Evolutionary conservation across 2,797 vertebrate species (phyloP).

Genomic region (Lutjanus argentimaculatus): DNA sequence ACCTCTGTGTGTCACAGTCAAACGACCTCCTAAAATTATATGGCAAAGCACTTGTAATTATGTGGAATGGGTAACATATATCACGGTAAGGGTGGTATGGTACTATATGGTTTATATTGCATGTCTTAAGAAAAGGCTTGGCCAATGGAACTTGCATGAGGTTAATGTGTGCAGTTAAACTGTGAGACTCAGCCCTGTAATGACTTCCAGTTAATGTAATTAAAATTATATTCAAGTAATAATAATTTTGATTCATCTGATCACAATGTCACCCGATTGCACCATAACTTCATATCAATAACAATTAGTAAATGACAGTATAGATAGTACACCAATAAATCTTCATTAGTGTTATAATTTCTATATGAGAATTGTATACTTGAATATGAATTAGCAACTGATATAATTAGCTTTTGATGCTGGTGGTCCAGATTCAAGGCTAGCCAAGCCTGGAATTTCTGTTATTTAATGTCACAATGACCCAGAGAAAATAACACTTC

Average conservation of each 20-base stretch:
- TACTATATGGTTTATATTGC: constrained; percentile 42
- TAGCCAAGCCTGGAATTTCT: neutral
- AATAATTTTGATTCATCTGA: constrained; percentile 32
- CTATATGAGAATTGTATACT: neutral
- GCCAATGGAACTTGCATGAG: neutral
- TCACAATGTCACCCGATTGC: constrained; percentile 12
- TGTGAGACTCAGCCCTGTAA: constrained; percentile 6
- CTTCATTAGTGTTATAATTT: neutral
- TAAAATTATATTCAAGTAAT: constrained; percentile 22
- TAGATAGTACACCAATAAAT: constrained; percentile 1
- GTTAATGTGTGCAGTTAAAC: constrained; percentile 45
- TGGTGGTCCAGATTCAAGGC: neutral
- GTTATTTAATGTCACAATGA: neutral
- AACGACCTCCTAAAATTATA: constrained; percentile 38
- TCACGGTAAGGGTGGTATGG: constrained; percentile 1
- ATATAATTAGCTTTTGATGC: neutral
- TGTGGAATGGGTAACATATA: constrained; percentile 37
- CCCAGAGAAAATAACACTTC: neutral
- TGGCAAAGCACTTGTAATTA: constrained; percentile 37
- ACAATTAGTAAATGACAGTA: constrained; percentile 13
- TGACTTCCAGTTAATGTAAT: constrained; percentile 22
- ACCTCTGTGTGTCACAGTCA: constrained; percentile 27
- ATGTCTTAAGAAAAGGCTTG: constrained; percentile 21
- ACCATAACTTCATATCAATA: neutral
- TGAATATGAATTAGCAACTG: constrained; percentile 5